Percentiles rank a stretch among this genome's conserved stretches.
Evolutionary conservation across 2,888 invertebrate genomes (phyloP).

Genomic region (Euspilapteryx auroguttella): DNA sequence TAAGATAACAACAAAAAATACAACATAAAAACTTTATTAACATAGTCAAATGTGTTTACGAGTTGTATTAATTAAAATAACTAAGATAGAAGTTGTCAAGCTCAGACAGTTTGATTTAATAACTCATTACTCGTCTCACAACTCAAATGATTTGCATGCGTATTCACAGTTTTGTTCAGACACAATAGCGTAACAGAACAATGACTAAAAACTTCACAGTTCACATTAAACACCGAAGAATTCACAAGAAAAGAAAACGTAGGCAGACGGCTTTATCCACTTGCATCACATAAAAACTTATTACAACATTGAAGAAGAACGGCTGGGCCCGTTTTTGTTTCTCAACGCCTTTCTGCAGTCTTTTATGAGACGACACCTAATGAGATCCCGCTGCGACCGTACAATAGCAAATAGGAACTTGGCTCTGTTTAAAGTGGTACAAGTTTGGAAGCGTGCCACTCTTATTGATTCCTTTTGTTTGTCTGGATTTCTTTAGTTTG

Average conservation of each 20-base stretch:
- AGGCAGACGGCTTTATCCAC: constrained; percentile 11
- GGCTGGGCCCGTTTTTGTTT: constrained; percentile 10
- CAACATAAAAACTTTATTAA: too few species aligned
- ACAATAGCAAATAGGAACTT: constrained; percentile 17
- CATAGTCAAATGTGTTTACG: too few species aligned
- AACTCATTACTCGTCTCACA: too few species aligned
- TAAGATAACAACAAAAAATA: too few species aligned
- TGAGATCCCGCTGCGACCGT: constrained; percentile 22
- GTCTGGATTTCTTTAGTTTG: too few species aligned
- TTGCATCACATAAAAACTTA: constrained; percentile 31
- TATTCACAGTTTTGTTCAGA: too few species aligned
- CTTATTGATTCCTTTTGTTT: constrained; percentile 10
- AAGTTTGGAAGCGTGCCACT: constrained; percentile 11
- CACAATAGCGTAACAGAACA: constrained; percentile 8
- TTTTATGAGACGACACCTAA: constrained; percentile 17
- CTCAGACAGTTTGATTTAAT: too few species aligned
- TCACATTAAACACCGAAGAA: constrained; percentile 13
- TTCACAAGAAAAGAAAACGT: constrained; percentile 17
- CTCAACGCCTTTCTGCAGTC: constrained; percentile 16
- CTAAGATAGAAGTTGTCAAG: too few species aligned
- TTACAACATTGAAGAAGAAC: constrained; percentile 13
- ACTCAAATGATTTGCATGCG: too few species aligned
- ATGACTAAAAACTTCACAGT: constrained; percentile 13
- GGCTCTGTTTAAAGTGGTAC: constrained; percentile 1
- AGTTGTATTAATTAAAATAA: too few species aligned